phyloP scores from a whole-genome alignment of 1,140 invertebrate species.

The Copidosoma floridanum region DNA sequence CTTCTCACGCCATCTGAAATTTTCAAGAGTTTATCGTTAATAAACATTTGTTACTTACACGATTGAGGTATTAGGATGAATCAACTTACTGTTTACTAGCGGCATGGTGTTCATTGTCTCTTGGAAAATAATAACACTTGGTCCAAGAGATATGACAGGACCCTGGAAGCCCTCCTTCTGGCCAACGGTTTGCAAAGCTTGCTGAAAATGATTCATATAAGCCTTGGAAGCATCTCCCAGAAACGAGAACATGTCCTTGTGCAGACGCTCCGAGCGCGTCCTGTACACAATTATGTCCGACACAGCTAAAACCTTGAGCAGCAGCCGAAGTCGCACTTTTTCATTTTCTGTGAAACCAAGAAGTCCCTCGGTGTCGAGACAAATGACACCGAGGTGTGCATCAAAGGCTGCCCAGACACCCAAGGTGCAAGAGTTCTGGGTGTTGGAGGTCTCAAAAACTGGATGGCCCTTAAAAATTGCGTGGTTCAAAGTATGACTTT shows the following conservation, averaged over 20 bases:
- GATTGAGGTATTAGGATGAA: too few species aligned
- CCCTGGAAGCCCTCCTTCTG: constrained; percentile 56
- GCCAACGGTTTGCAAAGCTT: constrained; percentile 62
- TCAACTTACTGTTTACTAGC: constrained; percentile 48
- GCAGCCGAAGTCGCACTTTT: constrained; percentile 70
- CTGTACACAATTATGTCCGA: constrained; percentile 82
- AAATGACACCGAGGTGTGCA: constrained; percentile 64
- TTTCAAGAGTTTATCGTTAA: too few species aligned
- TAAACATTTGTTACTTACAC: too few species aligned
- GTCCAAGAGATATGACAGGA: constrained; percentile 63
- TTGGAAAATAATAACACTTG: constrained; percentile 78
- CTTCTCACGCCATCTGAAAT: too few species aligned
- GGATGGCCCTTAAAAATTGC: constrained; percentile 75
- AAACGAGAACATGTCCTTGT: constrained; percentile 79
- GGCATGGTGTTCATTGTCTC: constrained; percentile 76
- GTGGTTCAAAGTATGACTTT: constrained; percentile 80
- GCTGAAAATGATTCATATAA: constrained; percentile 73
- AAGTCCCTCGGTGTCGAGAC: constrained; percentile 80
- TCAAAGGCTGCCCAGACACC: constrained; percentile 82
- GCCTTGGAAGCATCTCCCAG: constrained; percentile 75
- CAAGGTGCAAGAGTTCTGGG: constrained; percentile 74
- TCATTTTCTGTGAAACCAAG: constrained; percentile 67
- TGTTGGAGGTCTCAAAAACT: constrained; percentile 72
- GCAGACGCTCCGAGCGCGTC: constrained; percentile 74
- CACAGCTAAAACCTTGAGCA: constrained; percentile 72